Evolutionary conservation across 2,797 vertebrate genomes (phyloP).

Genomic region (Halcyon chelicuti): DNA sequence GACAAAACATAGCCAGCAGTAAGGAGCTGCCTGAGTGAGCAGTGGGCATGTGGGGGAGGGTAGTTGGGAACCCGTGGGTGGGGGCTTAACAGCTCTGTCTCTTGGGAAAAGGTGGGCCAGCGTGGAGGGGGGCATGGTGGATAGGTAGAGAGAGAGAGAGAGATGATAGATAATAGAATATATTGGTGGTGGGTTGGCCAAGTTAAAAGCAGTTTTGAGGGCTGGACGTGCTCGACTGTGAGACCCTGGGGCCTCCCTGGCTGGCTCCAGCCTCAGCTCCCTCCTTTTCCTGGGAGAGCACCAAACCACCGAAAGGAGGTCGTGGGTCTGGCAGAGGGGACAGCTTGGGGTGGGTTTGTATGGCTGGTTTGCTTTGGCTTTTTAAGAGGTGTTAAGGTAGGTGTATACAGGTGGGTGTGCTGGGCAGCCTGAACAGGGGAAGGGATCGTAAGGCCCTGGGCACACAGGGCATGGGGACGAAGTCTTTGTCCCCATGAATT

Average conservation of each 20-base stretch:
- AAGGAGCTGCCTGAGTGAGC: background rate
- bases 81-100: background rate
- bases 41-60: background rate
- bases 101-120: background rate
- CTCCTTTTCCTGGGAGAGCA: background rate
- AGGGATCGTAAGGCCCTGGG: background rate
- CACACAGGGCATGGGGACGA: background rate
- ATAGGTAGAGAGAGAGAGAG: too few relatives aligned
- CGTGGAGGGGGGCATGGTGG: background rate
- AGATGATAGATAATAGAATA: background rate
- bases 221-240: background rate
- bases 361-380: background rate
- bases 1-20: background rate
- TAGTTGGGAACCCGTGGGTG: rapidly evolving
- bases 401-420: rapidly evolving
- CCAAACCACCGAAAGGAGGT: background rate
- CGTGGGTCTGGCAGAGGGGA: background rate
- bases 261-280: background rate
- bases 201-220: background rate
- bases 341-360: rapidly evolving
- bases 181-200: background rate
- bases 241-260: background rate
- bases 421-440: background rate
- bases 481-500: background rate
- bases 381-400: background rate